Conservation (phyloP, 2,888 invertebrate genomes). For the Parascotia fuliginaria region DNA sequence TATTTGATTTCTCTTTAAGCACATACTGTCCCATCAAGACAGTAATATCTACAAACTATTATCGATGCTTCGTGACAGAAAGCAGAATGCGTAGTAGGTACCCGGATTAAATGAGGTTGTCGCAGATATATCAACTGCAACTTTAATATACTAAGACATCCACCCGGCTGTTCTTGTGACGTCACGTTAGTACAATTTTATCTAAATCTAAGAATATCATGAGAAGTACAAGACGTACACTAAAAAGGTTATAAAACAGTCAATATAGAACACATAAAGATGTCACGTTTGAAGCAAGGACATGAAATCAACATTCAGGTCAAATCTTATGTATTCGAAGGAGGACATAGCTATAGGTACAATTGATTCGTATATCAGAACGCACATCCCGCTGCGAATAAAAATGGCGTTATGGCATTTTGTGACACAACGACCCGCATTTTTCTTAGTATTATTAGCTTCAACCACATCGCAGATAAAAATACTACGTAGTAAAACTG, state of each 20-base stretch:
- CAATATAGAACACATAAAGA: background rate
- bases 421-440: background rate
- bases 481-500: background rate
- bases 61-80: background rate
- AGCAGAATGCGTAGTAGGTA: background rate
- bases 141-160: too few species aligned
- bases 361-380: background rate
- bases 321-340: background rate
- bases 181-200: too few species aligned
- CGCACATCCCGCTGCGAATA: background rate
- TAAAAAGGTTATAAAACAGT: too few species aligned
- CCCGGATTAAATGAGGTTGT: background rate
- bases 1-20: background rate
- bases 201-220: too few species aligned
- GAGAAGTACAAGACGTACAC: too few species aligned
- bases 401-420: conserved; percentile 2
- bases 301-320: background rate
- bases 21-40: background rate
- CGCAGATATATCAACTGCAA: too few species aligned
- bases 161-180: too few species aligned
- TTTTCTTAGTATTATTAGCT: conserved; percentile 12
- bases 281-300: background rate
- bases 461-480: conserved; percentile 14
- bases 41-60: background rate
- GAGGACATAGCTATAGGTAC: background rate